Base-by-base conservation (phyloP, 30 jellyfish, hydroid and myxozoan species). In the Clytia hemisphaerica region DNA sequence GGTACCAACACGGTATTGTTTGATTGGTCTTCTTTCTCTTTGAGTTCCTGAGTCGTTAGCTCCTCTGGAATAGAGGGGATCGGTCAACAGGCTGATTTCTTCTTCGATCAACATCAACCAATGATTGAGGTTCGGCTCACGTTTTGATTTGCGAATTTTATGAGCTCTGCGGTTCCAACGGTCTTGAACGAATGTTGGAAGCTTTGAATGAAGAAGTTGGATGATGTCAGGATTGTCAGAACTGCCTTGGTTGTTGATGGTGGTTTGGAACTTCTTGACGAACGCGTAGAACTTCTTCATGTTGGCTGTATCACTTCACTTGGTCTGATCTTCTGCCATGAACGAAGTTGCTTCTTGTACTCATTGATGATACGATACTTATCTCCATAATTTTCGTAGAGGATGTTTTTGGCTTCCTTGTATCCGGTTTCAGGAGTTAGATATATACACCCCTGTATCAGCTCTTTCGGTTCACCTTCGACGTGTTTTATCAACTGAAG, bases 401-500 rank as follows among this genome's bases (percentile, higher is more conserved):
- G 30, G 14, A 51, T n/a, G 14, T 51, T 24, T 12, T 24, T 67
- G 16, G 77, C 77, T 24, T 64, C 38, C 34, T 64, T 38, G 72
- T 64, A 64, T 16, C 77, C 57, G 28, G 37, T 36, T n/a, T 37
- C 55, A 10, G 77, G 72, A 0, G 72, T 29, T 22, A 15, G 24
- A 73, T 35, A 36, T 24, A 64, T 64, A 38, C 77, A 64, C 34
- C 37, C 73, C 28, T 36, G 18, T 27, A 64, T 64, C 12, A 35
- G 74, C 46, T 67, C 73, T 67, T 46, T 67, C 25, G 80, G 50
- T 67, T 67, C 80, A 67, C 80, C 74, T 40, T 45, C 18, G n/a
- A 75, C 46, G 46, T 40, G 46, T 49, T 67, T 44, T 29, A 67
- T 67, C 25, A 67, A 46, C 34, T 75, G 42, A 73, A 73, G 34